Conservation (phyloP, 2,888 invertebrate species). For the Lagria hirta region DNA sequence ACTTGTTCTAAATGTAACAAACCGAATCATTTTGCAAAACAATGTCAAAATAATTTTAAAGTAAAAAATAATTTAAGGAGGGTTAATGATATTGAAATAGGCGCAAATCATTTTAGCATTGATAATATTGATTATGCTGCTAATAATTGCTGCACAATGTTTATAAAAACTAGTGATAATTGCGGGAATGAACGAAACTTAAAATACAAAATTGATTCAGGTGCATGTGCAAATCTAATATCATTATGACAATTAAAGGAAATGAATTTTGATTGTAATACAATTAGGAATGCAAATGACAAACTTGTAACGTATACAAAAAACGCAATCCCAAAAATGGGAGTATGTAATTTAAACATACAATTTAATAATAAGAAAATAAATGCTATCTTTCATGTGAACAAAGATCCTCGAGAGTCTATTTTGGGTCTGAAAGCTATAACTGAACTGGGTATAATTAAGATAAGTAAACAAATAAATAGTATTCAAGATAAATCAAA, state of each 20-base stretch:
- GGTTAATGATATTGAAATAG: too few relatives aligned
- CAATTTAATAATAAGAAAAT: slow-evolving; percentile 9
- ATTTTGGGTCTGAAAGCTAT: neutral
- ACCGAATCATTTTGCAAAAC: slow-evolving; percentile 12
- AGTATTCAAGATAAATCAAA: too few relatives aligned
- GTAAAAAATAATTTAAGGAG: too few relatives aligned
- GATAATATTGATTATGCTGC: too few relatives aligned
- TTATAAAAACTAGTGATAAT: too few relatives aligned
- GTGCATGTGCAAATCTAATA: slow-evolving; percentile 26
- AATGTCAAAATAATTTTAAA: too few relatives aligned
- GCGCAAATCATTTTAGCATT: too few relatives aligned
- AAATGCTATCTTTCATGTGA: slow-evolving; percentile 5
- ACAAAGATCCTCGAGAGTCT: neutral
- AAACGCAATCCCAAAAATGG: slow-evolving; percentile 23
- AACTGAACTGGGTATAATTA: too few relatives aligned
- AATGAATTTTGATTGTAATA: slow-evolving; percentile 7
- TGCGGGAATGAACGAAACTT: too few relatives aligned
- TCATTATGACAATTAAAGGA: slow-evolving; percentile 12
- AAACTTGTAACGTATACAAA: slow-evolving; percentile 20
- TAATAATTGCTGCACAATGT: too few relatives aligned
- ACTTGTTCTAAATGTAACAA: slow-evolving; percentile 12
- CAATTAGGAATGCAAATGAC: slow-evolving; percentile 21
- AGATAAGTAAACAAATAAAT: too few relatives aligned
- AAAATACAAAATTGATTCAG: slow-evolving; percentile 16
- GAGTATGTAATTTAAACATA: slow-evolving; percentile 21